Evolutionary conservation across 2,797 vertebrate genomes (phyloP).

Genomic region (Danio tinwini): DNA sequence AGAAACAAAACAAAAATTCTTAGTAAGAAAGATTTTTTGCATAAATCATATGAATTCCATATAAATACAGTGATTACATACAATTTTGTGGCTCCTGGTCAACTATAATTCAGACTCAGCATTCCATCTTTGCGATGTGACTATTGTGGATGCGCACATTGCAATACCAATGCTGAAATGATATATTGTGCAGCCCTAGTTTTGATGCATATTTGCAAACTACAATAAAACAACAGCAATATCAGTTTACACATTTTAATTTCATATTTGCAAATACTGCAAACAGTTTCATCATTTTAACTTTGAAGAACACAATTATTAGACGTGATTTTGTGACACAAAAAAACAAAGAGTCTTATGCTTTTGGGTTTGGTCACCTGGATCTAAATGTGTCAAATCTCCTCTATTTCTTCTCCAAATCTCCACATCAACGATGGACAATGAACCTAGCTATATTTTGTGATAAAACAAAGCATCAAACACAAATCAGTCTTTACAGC

Average conservation of each 20-base stretch:
- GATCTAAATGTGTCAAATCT: background rate
- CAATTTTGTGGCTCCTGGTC: too few species aligned
- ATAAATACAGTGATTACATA: too few species aligned
- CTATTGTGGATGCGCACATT: too few species aligned
- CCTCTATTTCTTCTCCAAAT: background rate
- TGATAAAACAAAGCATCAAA: slow-evolving; percentile 15
- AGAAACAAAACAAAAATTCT: too few species aligned
- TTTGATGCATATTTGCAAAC: too few species aligned
- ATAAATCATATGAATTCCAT: too few species aligned
- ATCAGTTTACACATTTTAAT: background rate
- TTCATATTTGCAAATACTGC: background rate
- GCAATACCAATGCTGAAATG: too few species aligned
- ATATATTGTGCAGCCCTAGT: too few species aligned
- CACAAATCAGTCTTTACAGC: background rate
- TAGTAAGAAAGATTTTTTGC: too few species aligned
- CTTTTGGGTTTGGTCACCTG: background rate
- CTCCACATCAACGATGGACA: background rate
- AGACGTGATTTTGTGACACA: background rate
- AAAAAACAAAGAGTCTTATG: background rate
- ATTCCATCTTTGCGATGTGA: too few species aligned
- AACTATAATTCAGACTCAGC: too few species aligned
- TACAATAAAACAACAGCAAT: background rate
- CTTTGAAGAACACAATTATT: background rate
- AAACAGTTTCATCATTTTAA: background rate
- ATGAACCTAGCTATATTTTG: background rate